Evolutionary conservation across 2,797 vertebrate species (phyloP), one percentile per base, ranked within the genome.

Genomic region (Malacoraja senta): DNA sequence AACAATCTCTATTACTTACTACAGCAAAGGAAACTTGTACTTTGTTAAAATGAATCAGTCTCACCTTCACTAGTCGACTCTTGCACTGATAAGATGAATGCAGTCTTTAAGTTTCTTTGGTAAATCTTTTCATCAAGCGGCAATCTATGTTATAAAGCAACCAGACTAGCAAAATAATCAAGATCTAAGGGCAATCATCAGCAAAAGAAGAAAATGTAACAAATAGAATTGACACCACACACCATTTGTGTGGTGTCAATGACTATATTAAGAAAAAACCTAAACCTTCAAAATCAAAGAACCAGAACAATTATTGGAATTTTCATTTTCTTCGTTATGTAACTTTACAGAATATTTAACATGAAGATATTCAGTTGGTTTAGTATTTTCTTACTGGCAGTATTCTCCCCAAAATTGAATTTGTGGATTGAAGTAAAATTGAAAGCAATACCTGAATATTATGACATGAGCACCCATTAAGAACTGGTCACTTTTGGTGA

Each of bases 51-150:
- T 53, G 53, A 29, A 32, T 68, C n/a, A 72, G 24, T 53, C 71
- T 92, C 90, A 92, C 90, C 90, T 58, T 94, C 29, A 84, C 32
- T n/a, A 80, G 95, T 35, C 53, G 94, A 94, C 91, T 97, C 95
- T 93, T 98, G 97, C 93, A 96, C 88, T 0, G 98, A 99, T 13
- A 98, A 96, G 0, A 97, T 96, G 81, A 99, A 96, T 35, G 98
- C 98, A 3, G 97, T 97, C 94, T 99, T 97, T 74, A 99, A 94
- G 95, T 98, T 97, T 95, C 98, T 96, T 24, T 96, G 95, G 94
- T 95, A 96, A 90, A 98, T 93, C 95, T 96, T 98, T 93, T 97
- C 97, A 94, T 97, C 97, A 94, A 98, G 95, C 24, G 97, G 95
- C 94, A 95, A 93, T 95, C 99, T 99, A 93, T 92, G 38, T 8